Base-by-base conservation (phyloP, 2,113 vertebrate genomes). In the Psettodes erumei region DNA sequence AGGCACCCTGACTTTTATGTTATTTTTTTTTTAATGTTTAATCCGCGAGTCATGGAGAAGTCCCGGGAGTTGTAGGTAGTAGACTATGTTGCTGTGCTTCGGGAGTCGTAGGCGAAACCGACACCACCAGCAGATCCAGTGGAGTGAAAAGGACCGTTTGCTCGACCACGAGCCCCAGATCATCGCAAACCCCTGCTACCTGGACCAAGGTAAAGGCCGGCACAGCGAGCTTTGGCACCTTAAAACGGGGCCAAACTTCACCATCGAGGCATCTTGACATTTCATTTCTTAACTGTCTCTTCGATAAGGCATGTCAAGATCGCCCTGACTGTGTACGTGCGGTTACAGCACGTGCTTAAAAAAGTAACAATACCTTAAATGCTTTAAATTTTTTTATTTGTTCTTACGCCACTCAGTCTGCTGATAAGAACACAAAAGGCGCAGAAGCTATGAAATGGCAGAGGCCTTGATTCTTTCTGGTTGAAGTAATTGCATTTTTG, bases 81-180 rank as follows among this genome's bases (percentile, higher is more conserved):
- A 6, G 37, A 83, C 32, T 62, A 93, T 84, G 78, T 88, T 92
- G 89, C 67, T 75, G 70, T 94, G 93, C 83, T 94, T 94, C 2
- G 91, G 93, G 38, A 58, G 75, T 56, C 81, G 79, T 1, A 89
- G 91, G 32, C 71, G 70, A 71, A 77, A 66, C 43, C 87, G 43
- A 82, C 66, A 84, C 50, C 48, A 50, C 2, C 77, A 45, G 7
- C 77, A 45, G 7, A 53, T 60, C 18, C 86, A 78, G 0, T 91
- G 82, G 84, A 73, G 62, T 0, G 89, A 93, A 35, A 68, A 83
- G 42, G 76, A 89, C 21, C 11, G 40, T 62, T 77, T 94, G 86
- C 87, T 93, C 19, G 55, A 50, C 0, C 64, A 82, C 7, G 88
- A 91, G 23, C 69, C 71, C 7, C 83, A 78, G 8, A 78, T 77